Evolutionary conservation across 2,797 vertebrate species (phyloP).

Genomic region (Luscinia luscinia): DNA sequence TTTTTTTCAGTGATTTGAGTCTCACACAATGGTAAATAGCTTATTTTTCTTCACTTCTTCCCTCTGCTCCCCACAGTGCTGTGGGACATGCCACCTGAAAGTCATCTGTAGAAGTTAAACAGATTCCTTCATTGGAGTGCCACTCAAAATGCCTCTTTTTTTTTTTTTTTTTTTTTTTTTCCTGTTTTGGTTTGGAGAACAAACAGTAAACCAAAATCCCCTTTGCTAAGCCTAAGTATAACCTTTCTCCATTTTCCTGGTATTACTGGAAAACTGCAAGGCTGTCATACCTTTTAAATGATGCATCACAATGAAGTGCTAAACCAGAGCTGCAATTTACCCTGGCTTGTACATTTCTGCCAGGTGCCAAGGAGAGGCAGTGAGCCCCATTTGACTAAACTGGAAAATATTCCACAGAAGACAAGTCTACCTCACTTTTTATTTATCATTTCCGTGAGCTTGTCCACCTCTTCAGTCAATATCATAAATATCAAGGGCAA

Average conservation of each 20-base stretch:
- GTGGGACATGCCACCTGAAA: neutral
- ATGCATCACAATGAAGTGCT: slow-evolving; percentile 77
- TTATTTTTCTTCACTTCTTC: neutral
- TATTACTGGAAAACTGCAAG: slow-evolving; percentile 69
- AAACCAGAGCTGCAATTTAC: slow-evolving; percentile 72
- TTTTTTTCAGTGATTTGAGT: neutral
- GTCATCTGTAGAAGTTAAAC: neutral
- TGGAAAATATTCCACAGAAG: slow-evolving; percentile 75
- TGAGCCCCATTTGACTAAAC: slow-evolving; percentile 67
- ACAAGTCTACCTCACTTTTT: slow-evolving; percentile 69
- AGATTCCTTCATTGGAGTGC: neutral
- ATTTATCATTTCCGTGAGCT: slow-evolving; percentile 70
- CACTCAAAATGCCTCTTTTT: neutral
- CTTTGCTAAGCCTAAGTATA: slow-evolving; percentile 56
- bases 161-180: neutral
- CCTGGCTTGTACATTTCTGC: slow-evolving; percentile 67
- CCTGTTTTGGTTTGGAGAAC: neutral
- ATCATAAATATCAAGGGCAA: slow-evolving; percentile 63
- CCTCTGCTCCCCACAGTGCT: rapidly evolving
- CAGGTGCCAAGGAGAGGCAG: slow-evolving; percentile 67
- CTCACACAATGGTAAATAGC: neutral
- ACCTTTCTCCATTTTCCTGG: slow-evolving; percentile 28
- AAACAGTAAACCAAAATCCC: slow-evolving; percentile 32
- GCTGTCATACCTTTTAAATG: slow-evolving; percentile 74
- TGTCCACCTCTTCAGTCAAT: slow-evolving; percentile 52